Evolutionary conservation across 2,113 vertebrate species (phyloP).

Genomic region (Lophius piscatorius): DNA sequence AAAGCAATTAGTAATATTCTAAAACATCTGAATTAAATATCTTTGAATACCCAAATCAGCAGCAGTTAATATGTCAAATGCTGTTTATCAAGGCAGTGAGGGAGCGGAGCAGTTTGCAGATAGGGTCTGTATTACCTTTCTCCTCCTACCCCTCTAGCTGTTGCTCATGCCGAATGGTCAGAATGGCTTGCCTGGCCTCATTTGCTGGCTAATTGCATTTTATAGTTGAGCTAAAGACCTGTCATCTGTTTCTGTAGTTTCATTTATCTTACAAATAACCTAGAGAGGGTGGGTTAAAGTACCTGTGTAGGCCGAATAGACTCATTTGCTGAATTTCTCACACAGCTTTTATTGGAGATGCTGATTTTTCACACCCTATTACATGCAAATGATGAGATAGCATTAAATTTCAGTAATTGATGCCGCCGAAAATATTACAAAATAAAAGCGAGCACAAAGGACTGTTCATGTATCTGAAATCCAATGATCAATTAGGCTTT

Average conservation of each 20-base stretch:
- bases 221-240: constrained; percentile 85
- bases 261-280: constrained; percentile 85
- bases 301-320: constrained; percentile 72
- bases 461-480: constrained; percentile 31
- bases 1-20: constrained; percentile 4
- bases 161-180: constrained; percentile 77
- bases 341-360: constrained; percentile 39
- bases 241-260: constrained; percentile 83
- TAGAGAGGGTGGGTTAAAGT: constrained; percentile 74
- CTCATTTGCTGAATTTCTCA: constrained; percentile 50
- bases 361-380: constrained; percentile 44
- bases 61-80: constrained; percentile 68
- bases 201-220: constrained; percentile 87
- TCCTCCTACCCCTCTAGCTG: constrained; percentile 69
- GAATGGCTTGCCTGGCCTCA: constrained; percentile 82
- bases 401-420: constrained; percentile 55
- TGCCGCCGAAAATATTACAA: constrained; percentile 41
- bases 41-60: constrained; percentile 62
- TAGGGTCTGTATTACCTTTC: constrained; percentile 72
- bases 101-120: constrained; percentile 68
- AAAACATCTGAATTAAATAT: constrained; percentile 51
- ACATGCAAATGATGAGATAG: constrained; percentile 46
- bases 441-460: constrained; percentile 32
- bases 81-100: constrained; percentile 63
- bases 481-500: constrained; percentile 12